These are phyloP conservation scores for Pseudoatta argentina DNA, from an alignment of 1,140 invertebrate species.

Conservation along the genomic window DNA sequence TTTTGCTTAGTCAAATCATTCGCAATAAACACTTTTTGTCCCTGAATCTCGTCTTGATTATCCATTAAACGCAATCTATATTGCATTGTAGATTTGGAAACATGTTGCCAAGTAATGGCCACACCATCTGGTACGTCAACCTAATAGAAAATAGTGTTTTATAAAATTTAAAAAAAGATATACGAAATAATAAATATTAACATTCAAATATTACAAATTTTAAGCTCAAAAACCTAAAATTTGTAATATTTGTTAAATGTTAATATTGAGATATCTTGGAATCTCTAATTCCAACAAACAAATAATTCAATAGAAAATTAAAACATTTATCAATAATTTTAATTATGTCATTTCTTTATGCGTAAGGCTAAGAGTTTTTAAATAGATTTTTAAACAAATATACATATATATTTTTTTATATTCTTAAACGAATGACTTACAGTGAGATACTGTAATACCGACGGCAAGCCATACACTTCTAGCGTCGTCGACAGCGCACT, in stretches of 20 bases:
- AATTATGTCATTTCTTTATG: neutral
- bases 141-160: conserved; percentile 55
- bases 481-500: conserved; percentile 77
- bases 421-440: conserved; percentile 71
- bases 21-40: conserved; percentile 81
- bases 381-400: neutral
- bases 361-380: neutral
- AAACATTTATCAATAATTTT: conserved; percentile 12
- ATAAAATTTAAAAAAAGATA: neutral
- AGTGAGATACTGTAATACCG: conserved; percentile 81
- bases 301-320: conserved; percentile 29
- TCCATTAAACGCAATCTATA: conserved; percentile 82
- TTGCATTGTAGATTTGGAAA: conserved; percentile 77
- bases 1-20: conserved; percentile 85
- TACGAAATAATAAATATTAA: neutral
- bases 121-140: conserved; percentile 83
- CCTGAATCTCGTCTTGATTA: conserved; percentile 83
- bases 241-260: neutral
- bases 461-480: conserved; percentile 82
- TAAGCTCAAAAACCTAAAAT: neutral
- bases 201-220: neutral
- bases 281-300: neutral
- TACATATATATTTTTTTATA: neutral
- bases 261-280: neutral
- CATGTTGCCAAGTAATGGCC: conserved; percentile 73